phyloP scores from a whole-genome alignment of 2,888 invertebrate species.

The Sphinx pinastri region DNA sequence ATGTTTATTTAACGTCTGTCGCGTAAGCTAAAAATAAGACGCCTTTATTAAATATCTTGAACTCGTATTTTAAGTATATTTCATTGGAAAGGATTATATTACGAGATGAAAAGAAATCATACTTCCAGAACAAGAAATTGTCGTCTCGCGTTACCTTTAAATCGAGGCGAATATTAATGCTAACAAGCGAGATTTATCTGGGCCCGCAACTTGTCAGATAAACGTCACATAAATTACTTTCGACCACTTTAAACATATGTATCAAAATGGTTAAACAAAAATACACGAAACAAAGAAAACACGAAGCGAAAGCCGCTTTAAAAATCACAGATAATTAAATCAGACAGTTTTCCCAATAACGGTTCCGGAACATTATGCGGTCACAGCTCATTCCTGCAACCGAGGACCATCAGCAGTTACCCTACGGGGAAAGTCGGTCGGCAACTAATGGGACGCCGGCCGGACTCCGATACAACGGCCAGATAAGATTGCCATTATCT shows the following conservation, averaged over 20 bases:
- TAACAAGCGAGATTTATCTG: conserved; percentile 17
- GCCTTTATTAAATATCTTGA: not conserved
- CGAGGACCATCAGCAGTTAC: conserved; percentile 57
- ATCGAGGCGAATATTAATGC: not conserved
- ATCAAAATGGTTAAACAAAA: conserved; percentile 20
- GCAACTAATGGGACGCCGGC: conserved; percentile 63
- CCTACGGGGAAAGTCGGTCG: conserved; percentile 77
- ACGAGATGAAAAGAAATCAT: not conserved
- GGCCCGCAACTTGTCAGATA: conserved; percentile 16
- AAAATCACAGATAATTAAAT: conserved; percentile 23
- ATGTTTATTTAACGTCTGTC: not conserved
- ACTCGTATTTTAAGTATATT: not conserved
- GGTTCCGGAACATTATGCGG: conserved; percentile 25
- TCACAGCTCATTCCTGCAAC: conserved; percentile 26
- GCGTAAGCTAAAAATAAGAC: not conserved
- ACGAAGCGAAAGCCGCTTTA: conserved; percentile 19
- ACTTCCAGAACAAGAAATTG: not conserved
- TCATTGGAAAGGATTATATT: not conserved
- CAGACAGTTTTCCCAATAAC: conserved; percentile 19
- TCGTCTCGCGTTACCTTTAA: not conserved
- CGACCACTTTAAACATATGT: conserved; percentile 23
- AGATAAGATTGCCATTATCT: conserved; percentile 63
- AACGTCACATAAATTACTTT: conserved; percentile 25
- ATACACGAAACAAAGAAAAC: conserved; percentile 20
- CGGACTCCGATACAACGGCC: conserved; percentile 58